Percentiles rank a stretch among this genome's conserved stretches.
Conservation (phyloP, 2,113 vertebrate genomes). For the Clarias batrachus region DNA sequence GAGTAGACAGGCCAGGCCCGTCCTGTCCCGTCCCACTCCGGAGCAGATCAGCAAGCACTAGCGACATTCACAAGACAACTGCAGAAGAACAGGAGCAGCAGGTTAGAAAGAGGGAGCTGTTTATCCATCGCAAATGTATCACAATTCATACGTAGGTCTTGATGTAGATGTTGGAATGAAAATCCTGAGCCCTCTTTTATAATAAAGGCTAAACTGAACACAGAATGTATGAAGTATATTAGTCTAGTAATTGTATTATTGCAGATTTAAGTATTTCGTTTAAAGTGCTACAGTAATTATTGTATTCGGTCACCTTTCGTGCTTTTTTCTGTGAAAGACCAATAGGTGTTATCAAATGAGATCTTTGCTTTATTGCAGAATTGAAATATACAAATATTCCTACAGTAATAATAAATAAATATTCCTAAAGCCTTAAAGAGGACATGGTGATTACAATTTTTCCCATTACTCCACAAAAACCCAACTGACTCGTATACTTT, state of each 20-base stretch:
- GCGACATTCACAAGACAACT: constrained; percentile 62
- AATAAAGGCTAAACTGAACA: neutral
- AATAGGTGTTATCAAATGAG: neutral
- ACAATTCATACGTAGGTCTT: too few species aligned
- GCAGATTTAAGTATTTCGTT: neutral
- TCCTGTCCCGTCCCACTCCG: constrained; percentile 45
- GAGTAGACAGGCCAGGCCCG: constrained; percentile 39
- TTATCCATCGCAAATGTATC: too few species aligned
- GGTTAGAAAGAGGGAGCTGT: neutral
- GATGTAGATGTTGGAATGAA: neutral
- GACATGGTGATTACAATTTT: too few species aligned
- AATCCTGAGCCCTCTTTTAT: neutral
- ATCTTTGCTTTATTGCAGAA: neutral
- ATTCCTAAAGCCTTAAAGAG: too few species aligned
- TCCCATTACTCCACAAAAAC: too few species aligned
- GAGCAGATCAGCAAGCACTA: constrained; percentile 51
- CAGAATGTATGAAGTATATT: neutral
- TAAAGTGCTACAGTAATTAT: neutral
- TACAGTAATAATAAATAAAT: too few species aligned
- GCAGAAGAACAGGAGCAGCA: constrained; percentile 56
- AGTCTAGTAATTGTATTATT: neutral
- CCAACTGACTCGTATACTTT: too few species aligned
- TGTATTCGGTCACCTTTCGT: neutral
- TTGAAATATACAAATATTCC: neutral
- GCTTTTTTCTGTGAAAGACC: neutral